Evolutionary conservation across 2,888 invertebrate species (phyloP), one percentile per base, ranked within the genome.

Genomic region (Volucella bombylans): DNA sequence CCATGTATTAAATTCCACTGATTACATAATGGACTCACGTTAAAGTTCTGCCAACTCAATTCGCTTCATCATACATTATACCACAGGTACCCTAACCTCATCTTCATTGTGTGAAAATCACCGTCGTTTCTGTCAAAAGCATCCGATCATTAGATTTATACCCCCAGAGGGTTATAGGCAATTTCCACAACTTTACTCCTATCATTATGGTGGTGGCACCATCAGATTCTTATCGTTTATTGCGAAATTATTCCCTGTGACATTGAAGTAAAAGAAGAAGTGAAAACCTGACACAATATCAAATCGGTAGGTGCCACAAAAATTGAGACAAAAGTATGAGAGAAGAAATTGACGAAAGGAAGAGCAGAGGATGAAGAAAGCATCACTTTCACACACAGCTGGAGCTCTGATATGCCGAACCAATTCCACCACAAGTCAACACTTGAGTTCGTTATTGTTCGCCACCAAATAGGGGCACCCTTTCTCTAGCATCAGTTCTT

Each of bases 121-220:
- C 3, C 15, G 11, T 14, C n/a, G 9, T 47, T 47, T n/a, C 38
- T 57, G 57, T 69, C 69, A 39, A 57, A 47, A 69, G 18, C 57
- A 69, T 55, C 18, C 49, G 57, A 69, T 49, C 57, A 57, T 69
- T 69, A 69, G 57, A 69, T 57, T 57, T 15, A 38, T 55, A 39
- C 45, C 68, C 47, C 18, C 49, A 38, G 57, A 57, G 69, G 57
- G 39, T 57, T 55, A 45, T 68, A 55, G 39, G 47, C 38, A 69
- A 54, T 52, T 23, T 55, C 49, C 41, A 57, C 15, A 4, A 4
- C 47, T 12, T 31, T 31, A 4, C 39, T 23, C 39, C 39, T n/a
- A 39, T 18, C 12, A 8, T 43, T 10, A 12, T 31, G 31, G 31
- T 31, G 31, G 31, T 6, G 6, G 31, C 6, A 4, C 31, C 15